Conservation (phyloP, 2,113 vertebrate genomes). For the Lontra canadensis region DNA sequence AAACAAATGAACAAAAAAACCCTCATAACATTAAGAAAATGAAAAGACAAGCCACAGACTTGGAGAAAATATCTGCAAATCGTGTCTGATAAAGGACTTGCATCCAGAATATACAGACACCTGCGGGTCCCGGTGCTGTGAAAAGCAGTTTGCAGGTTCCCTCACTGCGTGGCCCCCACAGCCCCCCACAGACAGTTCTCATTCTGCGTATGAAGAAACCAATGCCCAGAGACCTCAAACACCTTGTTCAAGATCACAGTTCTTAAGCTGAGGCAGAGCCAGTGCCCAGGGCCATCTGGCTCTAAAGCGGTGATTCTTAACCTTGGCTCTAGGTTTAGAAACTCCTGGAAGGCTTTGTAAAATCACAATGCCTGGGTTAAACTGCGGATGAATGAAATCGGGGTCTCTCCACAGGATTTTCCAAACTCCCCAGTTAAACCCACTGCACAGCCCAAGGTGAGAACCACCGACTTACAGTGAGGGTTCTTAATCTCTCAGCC, state of each 20-base stretch:
- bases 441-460: background rate
- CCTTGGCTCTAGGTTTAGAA: background rate
- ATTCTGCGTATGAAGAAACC: background rate
- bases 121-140: fast-evolving
- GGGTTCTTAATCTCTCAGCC: background rate
- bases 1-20: background rate
- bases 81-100: background rate
- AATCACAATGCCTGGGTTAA: background rate
- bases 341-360: background rate
- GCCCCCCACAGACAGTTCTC: background rate
- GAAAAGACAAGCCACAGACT: background rate
- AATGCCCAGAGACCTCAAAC: background rate
- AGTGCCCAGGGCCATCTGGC: background rate
- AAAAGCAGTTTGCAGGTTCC: too few species aligned
- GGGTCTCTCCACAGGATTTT: background rate
- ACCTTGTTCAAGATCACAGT: background rate
- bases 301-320: background rate
- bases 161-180: background rate
- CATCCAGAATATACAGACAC: background rate
- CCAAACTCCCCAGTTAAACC: background rate
- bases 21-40: background rate
- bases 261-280: background rate
- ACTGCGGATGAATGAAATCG: background rate
- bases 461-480: background rate
- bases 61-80: background rate